Base-by-base conservation (phyloP, 2,797 vertebrate genomes). In the Cossypha heuglini region DNA sequence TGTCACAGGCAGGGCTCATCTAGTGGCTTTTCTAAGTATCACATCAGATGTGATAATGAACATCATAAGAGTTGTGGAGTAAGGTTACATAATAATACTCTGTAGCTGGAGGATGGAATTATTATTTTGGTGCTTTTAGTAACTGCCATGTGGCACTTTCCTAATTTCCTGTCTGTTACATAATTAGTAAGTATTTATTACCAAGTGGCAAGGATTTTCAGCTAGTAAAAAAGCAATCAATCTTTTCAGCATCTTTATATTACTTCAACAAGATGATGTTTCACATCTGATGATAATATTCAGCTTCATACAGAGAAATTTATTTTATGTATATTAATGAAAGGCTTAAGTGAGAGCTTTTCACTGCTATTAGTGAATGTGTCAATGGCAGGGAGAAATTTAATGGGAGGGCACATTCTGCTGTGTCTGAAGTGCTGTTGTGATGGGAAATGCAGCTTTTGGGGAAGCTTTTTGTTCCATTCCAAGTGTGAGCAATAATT, bases 111-210 rank as follows among this genome's bases (percentile, higher is more conserved):
- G 46, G 38, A 61, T 93, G 62, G 35, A 89, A 84, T 88, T 96
- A 69, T 12, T 90, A 68, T 88, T 95, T 93, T 75, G 25, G 12
- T 86, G 57, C 38, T 86, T 90, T 91, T 88, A 94, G 74, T 91
- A 82, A 78, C 72, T 75, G 51, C 45, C 88, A 43, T 91, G 35
- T 68, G 59, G 52, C 26, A 42, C 62, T 91, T 91, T 57, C 28
- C 54, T 75, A 49, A 86, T 91, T 93, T 87, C 9, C 28, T 91
- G 21, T 91, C 89, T 93, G 45, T 67, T 80, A 19, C 4, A 29
- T 51, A 77, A 90, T 88, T 71, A 92, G 31, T 29, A 88, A 85
- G 55, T 86, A 73, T 88, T 86, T 96, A 75, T 89, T 84, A 86
- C 43, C 43, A 43, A 90, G 43, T 48, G 81, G 69, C 25, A 73